phyloP scores from a whole-genome alignment of 2,113 vertebrate species.

The Circaetus cinerascens region DNA sequence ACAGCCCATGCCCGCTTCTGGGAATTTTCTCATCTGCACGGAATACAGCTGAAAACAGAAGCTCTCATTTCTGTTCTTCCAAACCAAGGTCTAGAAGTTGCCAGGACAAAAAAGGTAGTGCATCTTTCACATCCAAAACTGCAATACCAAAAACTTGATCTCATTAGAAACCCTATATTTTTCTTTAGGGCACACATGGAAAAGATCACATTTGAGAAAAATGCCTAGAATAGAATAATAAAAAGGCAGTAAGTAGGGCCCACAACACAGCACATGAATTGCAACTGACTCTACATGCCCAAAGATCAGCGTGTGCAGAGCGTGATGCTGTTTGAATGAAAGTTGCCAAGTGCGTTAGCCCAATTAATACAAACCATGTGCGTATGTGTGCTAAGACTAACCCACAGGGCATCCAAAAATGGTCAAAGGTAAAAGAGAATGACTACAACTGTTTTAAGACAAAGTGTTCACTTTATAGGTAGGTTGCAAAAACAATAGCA shows the following conservation, averaged over 20 bases:
- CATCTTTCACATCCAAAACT: neutral
- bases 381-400: neutral
- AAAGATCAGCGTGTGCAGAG: neutral
- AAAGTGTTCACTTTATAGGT: neutral
- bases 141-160: neutral
- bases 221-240: neutral
- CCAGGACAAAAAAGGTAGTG: neutral
- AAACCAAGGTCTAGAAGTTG: neutral
- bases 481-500: neutral
- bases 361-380: neutral
- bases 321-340: neutral
- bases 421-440: neutral
- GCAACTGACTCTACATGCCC: neutral
- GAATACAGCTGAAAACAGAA: neutral
- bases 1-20: neutral
- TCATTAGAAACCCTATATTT: neutral
- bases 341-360: neutral
- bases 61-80: neutral
- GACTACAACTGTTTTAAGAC: neutral
- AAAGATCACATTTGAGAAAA: neutral
- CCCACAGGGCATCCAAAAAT: neutral
- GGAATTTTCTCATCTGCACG: neutral
- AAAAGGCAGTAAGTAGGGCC: neutral
- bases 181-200: neutral
- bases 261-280: neutral